Conservation (phyloP, 2,888 invertebrate genomes). For the Pecten maximus region DNA sequence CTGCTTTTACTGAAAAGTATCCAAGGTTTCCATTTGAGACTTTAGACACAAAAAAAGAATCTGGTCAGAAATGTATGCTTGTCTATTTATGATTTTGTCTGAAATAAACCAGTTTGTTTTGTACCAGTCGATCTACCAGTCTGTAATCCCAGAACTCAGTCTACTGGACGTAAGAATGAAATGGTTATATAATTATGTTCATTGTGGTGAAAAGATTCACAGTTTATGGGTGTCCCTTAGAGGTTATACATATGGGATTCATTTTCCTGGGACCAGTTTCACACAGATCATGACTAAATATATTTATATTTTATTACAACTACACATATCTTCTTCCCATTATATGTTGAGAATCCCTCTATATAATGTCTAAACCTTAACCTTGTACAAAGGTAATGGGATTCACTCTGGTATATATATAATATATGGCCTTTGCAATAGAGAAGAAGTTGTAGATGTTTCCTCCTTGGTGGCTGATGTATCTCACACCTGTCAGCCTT, state of each 20-base stretch:
- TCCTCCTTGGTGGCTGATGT: not conserved
- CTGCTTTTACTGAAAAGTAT: no score
- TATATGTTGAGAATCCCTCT: not conserved
- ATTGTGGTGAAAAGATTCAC: not conserved
- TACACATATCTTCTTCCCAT: not conserved
- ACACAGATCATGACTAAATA: not conserved
- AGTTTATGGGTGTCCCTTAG: not conserved
- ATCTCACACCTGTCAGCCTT: no score
- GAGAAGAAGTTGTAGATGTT: not conserved
- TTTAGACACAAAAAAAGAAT: no score
- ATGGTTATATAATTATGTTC: not conserved
- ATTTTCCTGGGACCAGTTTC: not conserved
- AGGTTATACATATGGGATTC: not conserved
- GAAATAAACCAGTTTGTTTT: no score
- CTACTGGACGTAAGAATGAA: not conserved
- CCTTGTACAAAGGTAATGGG: not conserved
- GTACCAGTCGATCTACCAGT: no score
- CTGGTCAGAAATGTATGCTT: no score
- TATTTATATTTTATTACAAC: not conserved
- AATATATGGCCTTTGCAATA: not conserved
- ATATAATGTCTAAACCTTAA: not conserved
- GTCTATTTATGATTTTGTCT: no score
- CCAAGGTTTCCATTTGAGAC: no score
- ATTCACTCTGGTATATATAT: not conserved
- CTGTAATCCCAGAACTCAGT: no score